Base-by-base conservation (phyloP, 1,140 invertebrate species). In the Ephestia elutella region DNA sequence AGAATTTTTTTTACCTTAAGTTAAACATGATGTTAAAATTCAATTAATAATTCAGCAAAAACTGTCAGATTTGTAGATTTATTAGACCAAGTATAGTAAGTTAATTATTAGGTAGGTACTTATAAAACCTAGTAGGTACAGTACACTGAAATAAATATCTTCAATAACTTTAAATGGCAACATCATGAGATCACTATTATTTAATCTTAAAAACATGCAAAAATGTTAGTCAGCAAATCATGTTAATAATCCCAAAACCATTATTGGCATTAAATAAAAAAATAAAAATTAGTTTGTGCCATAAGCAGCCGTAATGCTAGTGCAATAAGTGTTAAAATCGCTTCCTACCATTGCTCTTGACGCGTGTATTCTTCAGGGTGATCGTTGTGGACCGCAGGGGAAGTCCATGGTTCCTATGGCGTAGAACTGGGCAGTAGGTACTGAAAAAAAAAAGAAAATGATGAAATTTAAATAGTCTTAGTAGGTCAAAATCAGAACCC, bases 321-420 rank as follows among this genome's bases (percentile, higher is more conserved):
- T 4, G 38, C 38, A 1, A 5, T 44, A 44, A 15, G 15, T 13
- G 54, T 65, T 67, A 82, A 61, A 66, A 83, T 1, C 86, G 71
- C 56, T 71, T 66, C 56, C 73, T 81, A 56, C 86, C 86, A 56
- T 86, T 84, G 63, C 86, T 88, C 56, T 86, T 84, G 5, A 86
- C 61, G 5, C 79, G 63, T 3, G 83, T 86, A 32, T 81, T 86
- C 60, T 86, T 88, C 53, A 88, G 58, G 5, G 71, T 83, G 8
- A 88, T 76, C 0, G 86, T 86, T 0, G 86, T 86, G 0, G 86
- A 86, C 54, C 75, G 73, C 0, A 85, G 62, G 9, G 81, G 81
- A 19, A 65, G 71, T 0, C 86, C 83, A 57, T 86, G 80, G 64
- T 86, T 88, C 13, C 11, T 60, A 57, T 58, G 76, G 4, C 82